Conservation (phyloP, 2,888 invertebrate genomes). For the Nomada lathburiana region DNA sequence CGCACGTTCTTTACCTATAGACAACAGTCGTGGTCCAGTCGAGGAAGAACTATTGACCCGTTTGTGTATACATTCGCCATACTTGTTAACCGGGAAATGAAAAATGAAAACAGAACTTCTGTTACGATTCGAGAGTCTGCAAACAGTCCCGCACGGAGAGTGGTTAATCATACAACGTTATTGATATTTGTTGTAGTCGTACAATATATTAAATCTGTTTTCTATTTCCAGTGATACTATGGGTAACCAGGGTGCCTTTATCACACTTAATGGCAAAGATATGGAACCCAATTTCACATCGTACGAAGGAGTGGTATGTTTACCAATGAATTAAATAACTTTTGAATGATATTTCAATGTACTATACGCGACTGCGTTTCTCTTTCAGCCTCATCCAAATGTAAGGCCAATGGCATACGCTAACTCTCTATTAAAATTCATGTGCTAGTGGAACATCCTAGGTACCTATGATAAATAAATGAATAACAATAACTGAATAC, state of each 20-base stretch:
- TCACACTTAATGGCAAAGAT: conserved; percentile 96
- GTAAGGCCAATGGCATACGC: conserved; percentile 99
- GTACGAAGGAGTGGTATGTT: conserved; percentile 97
- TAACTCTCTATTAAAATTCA: conserved; percentile 92
- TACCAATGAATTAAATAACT: conserved; percentile 21
- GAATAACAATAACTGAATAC: conserved; percentile 73
- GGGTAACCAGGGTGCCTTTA: conserved; percentile 99
- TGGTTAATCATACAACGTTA: background rate
- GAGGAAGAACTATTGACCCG: too few relatives aligned
- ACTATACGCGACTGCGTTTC: conserved; percentile 25
- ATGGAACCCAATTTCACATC: conserved; percentile 95
- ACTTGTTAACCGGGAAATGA: too few relatives aligned
- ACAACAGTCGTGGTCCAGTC: too few relatives aligned
- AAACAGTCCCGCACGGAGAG: too few relatives aligned
- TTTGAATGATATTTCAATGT: background rate
- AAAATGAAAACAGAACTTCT: too few relatives aligned
- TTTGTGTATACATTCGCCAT: too few relatives aligned
- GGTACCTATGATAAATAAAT: conserved; percentile 72
- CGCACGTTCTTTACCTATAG: too few relatives aligned
- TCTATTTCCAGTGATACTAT: conserved; percentile 94
- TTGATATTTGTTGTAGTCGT: background rate
- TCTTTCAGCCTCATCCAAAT: conserved; percentile 95
- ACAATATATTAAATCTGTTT: conserved; percentile 5
- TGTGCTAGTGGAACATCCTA: conserved; percentile 87
- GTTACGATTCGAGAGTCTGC: too few relatives aligned